Evolutionary conservation across 1,140 invertebrate genomes (phyloP).

Genomic region (Drosophila dunni): DNA sequence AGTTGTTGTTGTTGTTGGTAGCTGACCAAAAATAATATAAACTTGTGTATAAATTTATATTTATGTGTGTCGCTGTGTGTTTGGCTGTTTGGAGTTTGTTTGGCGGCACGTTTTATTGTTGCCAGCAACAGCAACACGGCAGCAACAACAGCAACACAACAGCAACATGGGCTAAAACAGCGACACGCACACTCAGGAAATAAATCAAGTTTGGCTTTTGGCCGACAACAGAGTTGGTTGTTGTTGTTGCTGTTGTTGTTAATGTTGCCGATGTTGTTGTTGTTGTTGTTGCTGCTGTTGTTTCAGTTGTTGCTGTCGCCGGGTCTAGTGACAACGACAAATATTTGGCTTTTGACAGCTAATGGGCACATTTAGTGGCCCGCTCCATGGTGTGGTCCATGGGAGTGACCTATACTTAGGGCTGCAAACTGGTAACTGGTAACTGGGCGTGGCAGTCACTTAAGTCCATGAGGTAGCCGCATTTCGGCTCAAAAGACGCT

Average conservation of each 20-base stretch:
- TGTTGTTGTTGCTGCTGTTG: constrained; percentile 12
- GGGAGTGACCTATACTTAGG: constrained; percentile 7
- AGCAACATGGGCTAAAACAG: constrained; percentile 21
- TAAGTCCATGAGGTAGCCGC: constrained; percentile 30
- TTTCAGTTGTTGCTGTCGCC: constrained; percentile 30
- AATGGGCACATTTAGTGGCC: constrained; percentile 75
- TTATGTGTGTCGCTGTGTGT: constrained; percentile 10
- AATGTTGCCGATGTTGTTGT: constrained; percentile 16
- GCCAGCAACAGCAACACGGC: constrained; percentile 41
- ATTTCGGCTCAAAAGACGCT: neutral
- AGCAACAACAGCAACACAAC: constrained; percentile 27
- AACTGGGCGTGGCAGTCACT: constrained; percentile 26
- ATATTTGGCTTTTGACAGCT: constrained; percentile 80
- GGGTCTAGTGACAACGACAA: constrained; percentile 62
- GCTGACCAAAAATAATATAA: constrained; percentile 30
- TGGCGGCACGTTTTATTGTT: constrained; percentile 73
- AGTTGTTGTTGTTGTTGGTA: constrained; percentile 36
- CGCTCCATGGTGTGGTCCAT: constrained; percentile 12
- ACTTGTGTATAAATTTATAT: constrained; percentile 1
- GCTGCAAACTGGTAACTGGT: neutral
- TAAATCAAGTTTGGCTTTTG: constrained; percentile 81
- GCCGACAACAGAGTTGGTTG: constrained; percentile 31
- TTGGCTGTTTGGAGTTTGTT: constrained; percentile 47
- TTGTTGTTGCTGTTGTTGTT: constrained; percentile 15
- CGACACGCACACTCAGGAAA: constrained; percentile 64